These are phyloP conservation scores for Indri indri DNA, from an alignment of 2,113 vertebrate species.

Conservation along the genomic window DNA sequence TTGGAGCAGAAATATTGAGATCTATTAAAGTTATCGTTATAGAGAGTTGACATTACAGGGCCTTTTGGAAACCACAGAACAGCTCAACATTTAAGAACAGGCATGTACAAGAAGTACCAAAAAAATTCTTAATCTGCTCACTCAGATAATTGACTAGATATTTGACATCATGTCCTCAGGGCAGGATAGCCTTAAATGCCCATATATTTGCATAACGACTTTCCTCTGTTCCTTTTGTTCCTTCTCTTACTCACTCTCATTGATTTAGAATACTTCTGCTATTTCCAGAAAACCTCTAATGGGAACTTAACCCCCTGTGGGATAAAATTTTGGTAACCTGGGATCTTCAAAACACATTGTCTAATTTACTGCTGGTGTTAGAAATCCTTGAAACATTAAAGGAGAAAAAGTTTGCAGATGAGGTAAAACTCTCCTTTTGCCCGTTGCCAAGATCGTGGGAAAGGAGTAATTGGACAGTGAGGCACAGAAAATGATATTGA, in stretches of 20 bases:
- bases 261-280: not conserved
- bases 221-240: not conserved
- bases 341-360: not conserved
- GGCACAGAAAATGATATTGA: not conserved
- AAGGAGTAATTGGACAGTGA: not conserved
- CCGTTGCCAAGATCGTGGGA: not conserved
- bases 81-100: conserved; percentile 1
- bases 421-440: conserved; percentile 2
- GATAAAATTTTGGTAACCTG: conserved; percentile 18
- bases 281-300: not conserved
- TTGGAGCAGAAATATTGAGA: not conserved
- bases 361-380: not conserved
- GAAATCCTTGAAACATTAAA: not conserved
- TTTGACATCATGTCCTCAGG: not conserved
- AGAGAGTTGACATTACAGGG: not conserved
- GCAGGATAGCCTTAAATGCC: not conserved
- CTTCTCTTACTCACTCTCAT: not conserved
- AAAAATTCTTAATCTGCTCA: not conserved
- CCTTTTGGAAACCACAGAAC: not conserved
- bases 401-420: not conserved
- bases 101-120: not conserved
- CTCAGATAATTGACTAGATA: not conserved
- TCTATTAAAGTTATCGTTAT: not conserved
- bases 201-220: not conserved
- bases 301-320: not conserved